Conservation (phyloP, 2,113 vertebrate genomes). For the Salvelinus namaycush region DNA sequence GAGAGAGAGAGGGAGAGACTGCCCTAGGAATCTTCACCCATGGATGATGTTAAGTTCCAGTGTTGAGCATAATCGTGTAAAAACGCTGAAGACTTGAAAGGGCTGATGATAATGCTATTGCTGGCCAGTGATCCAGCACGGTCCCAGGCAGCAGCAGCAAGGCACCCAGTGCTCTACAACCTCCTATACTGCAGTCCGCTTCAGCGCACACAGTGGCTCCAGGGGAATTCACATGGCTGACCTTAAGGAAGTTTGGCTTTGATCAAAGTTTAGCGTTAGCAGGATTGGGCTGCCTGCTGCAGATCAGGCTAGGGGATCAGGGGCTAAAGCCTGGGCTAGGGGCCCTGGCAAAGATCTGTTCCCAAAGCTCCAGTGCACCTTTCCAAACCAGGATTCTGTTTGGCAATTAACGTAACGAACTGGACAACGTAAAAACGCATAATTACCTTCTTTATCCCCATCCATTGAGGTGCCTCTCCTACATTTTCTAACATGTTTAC, state of each 20-base stretch:
- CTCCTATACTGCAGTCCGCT: constrained; percentile 81
- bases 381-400: constrained; percentile 87
- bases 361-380: constrained; percentile 83
- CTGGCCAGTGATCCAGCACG: constrained; percentile 83
- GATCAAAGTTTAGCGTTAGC: constrained; percentile 89
- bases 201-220: constrained; percentile 77
- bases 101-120: constrained; percentile 80
- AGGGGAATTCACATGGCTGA: constrained; percentile 85
- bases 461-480: constrained; percentile 47
- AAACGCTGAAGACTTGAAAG: constrained; percentile 81
- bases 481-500: constrained; percentile 43
- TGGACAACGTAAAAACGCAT: constrained; percentile 90
- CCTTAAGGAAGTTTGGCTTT: constrained; percentile 90
- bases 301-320: constrained; percentile 60
- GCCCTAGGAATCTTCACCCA: constrained; percentile 56
- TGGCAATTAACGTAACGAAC: constrained; percentile 98
- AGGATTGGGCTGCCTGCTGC: constrained; percentile 62
- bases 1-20: constrained; percentile 9
- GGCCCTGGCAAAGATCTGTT: constrained; percentile 79
- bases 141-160: constrained; percentile 75
- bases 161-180: constrained; percentile 71
- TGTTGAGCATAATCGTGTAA: constrained; percentile 75
- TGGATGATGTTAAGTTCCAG: constrained; percentile 63
- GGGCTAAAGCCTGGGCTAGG: constrained; percentile 67
- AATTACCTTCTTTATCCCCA: constrained; percentile 81